phyloP scores from a whole-genome alignment of 2,797 vertebrate genomes.

The Sarcophilus harrisii region DNA sequence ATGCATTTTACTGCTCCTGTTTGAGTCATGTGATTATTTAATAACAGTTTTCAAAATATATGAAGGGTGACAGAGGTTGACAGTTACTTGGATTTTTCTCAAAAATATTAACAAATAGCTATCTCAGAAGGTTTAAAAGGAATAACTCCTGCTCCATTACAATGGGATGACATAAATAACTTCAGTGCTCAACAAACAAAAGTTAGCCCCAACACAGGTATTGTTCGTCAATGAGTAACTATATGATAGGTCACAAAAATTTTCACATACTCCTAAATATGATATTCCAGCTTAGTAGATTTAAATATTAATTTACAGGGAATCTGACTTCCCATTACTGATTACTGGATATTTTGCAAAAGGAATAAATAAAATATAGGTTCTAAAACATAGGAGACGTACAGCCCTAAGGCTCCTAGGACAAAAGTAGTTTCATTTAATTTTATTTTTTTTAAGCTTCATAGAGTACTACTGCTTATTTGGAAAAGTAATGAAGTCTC shows the following conservation, averaged over 20 bases:
- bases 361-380: neutral
- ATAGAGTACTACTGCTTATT: constrained; percentile 11
- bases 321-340: neutral
- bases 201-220: constrained; percentile 11
- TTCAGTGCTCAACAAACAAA: neutral
- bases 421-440: constrained; percentile 9
- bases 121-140: neutral
- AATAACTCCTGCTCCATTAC: neutral
- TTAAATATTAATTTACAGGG: neutral
- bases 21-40: constrained; percentile 7
- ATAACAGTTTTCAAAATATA: neutral
- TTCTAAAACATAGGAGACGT: neutral
- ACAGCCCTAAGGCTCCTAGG: constrained; percentile 1
- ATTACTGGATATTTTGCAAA: constrained; percentile 16
- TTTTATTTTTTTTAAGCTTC: neutral
- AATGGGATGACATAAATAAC: constrained; percentile 8
- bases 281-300: neutral
- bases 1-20: neutral
- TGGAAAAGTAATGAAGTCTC: constrained; percentile 32
- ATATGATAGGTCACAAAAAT: neutral
- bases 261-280: neutral
- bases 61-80: neutral
- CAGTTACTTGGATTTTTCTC: constrained; percentile 20
- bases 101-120: constrained; percentile 27
- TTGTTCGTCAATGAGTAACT: constrained; percentile 22